phyloP scores from a whole-genome alignment of 1,140 invertebrate species.

The Psilanteris sp. region DNA sequence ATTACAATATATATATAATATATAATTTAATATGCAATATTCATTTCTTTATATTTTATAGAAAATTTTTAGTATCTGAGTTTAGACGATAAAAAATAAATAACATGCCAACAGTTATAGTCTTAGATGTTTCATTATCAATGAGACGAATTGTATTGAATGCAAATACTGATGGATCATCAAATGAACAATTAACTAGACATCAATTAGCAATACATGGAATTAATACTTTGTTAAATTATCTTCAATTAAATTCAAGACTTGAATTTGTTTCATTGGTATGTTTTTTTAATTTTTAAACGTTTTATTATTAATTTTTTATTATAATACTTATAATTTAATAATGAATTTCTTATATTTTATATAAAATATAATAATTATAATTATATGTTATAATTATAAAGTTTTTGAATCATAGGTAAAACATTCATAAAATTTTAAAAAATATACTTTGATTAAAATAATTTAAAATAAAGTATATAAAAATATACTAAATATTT shows the following conservation, averaged over 20 bases:
- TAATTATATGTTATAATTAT: no score
- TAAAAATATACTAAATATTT: no score
- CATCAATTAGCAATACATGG: conserved; percentile 90
- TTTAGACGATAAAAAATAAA: not conserved
- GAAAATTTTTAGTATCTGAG: no score
- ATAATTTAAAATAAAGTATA: no score
- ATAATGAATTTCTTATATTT: no score
- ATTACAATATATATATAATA: no score
- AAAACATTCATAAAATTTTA: no score
- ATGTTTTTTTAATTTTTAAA: conserved; percentile 27
- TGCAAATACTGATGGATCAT: conserved; percentile 79
- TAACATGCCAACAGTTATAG: conserved; percentile 89
- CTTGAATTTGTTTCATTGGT: conserved; percentile 95
- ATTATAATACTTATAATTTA: no score
- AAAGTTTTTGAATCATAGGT: no score
- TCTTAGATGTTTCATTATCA: conserved; percentile 88
- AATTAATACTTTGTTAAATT: conserved; percentile 91
- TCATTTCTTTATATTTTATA: no score
- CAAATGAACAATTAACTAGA: conserved; percentile 79
- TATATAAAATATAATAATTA: conserved; percentile 5
- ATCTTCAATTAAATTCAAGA: conserved; percentile 89
- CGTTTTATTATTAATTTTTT: not conserved
- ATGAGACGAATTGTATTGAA: conserved; percentile 85
- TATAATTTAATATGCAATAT: no score
- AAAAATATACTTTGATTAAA: no score